Conservation (phyloP, 2,888 invertebrate species). For the Strigamia crassipes region DNA sequence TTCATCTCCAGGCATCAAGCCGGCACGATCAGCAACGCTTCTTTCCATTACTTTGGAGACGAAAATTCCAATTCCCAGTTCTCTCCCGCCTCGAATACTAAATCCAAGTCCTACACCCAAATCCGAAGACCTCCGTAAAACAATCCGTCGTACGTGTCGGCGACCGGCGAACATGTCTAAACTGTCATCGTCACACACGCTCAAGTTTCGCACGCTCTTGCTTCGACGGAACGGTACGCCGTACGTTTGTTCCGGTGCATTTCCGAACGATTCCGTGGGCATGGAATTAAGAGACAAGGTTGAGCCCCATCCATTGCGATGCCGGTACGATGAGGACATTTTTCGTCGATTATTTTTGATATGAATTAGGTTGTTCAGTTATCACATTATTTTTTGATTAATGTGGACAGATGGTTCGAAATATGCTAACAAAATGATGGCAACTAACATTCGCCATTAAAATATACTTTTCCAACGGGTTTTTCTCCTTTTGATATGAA, state of each 20-base stretch:
- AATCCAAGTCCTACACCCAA: slow-evolving; percentile 49
- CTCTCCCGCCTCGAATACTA: slow-evolving; percentile 49
- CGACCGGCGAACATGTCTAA: slow-evolving; percentile 25
- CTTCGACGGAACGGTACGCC: slow-evolving; percentile 39
- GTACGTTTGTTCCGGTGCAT: background rate
- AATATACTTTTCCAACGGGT: background rate
- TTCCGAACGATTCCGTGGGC: background rate
- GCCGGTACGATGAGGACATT: slow-evolving; percentile 19
- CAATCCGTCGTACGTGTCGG: slow-evolving; percentile 37
- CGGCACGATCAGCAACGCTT: slow-evolving; percentile 85
- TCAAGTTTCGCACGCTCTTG: slow-evolving; percentile 45
- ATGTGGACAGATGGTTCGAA: slow-evolving; percentile 14
- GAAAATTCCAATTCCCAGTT: slow-evolving; percentile 64
- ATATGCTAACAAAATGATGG: background rate
- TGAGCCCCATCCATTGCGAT: slow-evolving; percentile 43
- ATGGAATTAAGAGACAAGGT: slow-evolving; percentile 43
- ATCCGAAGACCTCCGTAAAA: slow-evolving; percentile 37
- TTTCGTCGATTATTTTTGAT: background rate
- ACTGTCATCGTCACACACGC: slow-evolving; percentile 28
- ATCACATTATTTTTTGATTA: slow-evolving; percentile 30
- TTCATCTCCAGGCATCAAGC: slow-evolving; percentile 88
- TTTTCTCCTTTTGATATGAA: background rate
- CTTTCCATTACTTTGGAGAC: slow-evolving; percentile 89
- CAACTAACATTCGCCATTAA: slow-evolving; percentile 20
- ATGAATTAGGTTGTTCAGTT: slow-evolving; percentile 7